Conservation (phyloP, 2,888 invertebrate species). For the Rhingia campestris region DNA sequence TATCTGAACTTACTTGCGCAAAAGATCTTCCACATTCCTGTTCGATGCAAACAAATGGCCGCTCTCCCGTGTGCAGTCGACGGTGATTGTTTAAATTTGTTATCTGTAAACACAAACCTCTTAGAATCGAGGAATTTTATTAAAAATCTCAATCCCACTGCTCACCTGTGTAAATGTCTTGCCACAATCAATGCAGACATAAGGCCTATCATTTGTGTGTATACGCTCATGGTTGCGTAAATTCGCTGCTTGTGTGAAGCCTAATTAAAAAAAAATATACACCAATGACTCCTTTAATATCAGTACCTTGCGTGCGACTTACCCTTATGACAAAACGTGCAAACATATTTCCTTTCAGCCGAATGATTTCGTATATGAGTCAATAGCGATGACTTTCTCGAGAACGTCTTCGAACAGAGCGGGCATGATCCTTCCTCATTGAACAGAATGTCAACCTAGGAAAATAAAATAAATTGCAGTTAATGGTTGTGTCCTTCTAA, state of each 20-base stretch:
- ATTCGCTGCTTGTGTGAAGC: conserved; percentile 83
- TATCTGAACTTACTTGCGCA: conserved; percentile 79
- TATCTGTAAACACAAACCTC: conserved; percentile 76
- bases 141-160: background rate
- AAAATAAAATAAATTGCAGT: conserved; percentile 10
- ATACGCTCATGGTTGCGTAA: conserved; percentile 83
- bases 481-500: conserved; percentile 3
- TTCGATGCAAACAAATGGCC: conserved; percentile 83
- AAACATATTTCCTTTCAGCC: conserved; percentile 82
- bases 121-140: background rate
- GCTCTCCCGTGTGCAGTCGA: conserved; percentile 82
- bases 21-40: conserved; percentile 82
- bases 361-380: conserved; percentile 83
- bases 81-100: conserved; percentile 83
- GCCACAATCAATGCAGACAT: conserved; percentile 82
- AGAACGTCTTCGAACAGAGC: conserved; percentile 83
- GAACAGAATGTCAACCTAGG: conserved; percentile 82
- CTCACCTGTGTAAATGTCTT: conserved; percentile 82
- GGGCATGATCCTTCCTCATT: conserved; percentile 83
- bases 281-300: background rate
- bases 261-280: conserved; percentile 73
- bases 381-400: conserved; percentile 82
- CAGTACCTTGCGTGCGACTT: conserved; percentile 27
- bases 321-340: conserved; percentile 83
- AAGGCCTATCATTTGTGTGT: conserved; percentile 83